A percentile compares a stretch with the other conserved stretches of the same genome.
Conservation (phyloP, 2,888 invertebrate species). For the Buathra laborator region DNA sequence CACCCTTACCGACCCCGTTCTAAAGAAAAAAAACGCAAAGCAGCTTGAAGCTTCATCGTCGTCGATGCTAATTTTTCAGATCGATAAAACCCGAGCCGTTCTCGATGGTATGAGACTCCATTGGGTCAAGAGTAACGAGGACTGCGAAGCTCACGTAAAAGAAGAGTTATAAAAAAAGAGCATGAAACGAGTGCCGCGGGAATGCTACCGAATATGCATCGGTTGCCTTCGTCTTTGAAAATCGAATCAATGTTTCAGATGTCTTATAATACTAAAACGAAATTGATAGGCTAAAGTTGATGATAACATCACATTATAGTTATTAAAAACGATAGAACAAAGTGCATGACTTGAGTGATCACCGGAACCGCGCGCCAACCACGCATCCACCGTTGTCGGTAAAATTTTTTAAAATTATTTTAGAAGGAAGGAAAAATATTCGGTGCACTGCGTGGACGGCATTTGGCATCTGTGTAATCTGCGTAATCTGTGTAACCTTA, state of each 20-base stretch:
- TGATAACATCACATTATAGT: neutral
- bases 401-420: too few relatives aligned
- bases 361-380: too few relatives aligned
- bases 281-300: neutral
- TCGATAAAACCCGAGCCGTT: conserved; percentile 1
- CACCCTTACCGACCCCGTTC: neutral
- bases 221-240: neutral
- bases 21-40: neutral
- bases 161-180: neutral
- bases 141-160: neutral
- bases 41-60: neutral
- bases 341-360: too few relatives aligned
- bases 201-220: neutral
- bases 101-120: neutral
- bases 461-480: too few relatives aligned
- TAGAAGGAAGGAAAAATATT: too few relatives aligned
- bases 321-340: neutral
- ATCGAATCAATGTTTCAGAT: neutral
- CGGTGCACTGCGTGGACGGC: too few relatives aligned
- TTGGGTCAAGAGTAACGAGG: neutral
- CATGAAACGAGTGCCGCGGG: neutral
- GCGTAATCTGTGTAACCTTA: too few relatives aligned
- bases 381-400: too few relatives aligned
- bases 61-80: conserved; percentile 10
- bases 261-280: neutral